Evolutionary conservation across 2,888 invertebrate genomes (phyloP).

Genomic region (Heliconius charithonia): DNA sequence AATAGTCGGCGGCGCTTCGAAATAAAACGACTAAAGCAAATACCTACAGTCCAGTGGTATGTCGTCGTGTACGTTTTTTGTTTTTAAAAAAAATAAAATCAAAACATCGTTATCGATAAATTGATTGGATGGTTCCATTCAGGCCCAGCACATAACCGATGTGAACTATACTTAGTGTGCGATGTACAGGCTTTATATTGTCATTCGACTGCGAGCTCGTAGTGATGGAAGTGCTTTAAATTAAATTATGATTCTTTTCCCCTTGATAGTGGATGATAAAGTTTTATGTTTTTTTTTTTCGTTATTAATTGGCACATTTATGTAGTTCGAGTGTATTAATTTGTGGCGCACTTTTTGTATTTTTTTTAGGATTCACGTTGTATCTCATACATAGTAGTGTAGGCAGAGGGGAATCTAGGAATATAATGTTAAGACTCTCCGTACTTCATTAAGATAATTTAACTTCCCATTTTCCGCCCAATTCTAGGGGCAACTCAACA

Average conservation of each 20-base stretch:
- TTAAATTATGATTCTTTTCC: slow-evolving; percentile 24
- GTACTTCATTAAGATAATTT: no score
- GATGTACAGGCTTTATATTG: slow-evolving; percentile 17
- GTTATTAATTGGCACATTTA: background rate
- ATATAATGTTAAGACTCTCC: no score
- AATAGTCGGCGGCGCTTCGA: slow-evolving; percentile 8
- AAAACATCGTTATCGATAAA: slow-evolving; percentile 30
- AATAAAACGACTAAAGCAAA: slow-evolving; percentile 25
- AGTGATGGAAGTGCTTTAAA: slow-evolving; percentile 27
- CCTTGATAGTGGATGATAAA: slow-evolving; percentile 6
- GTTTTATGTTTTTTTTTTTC: slow-evolving; percentile 12
- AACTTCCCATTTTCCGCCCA: no score
- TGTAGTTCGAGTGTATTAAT: slow-evolving; percentile 4
- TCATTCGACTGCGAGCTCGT: slow-evolving; percentile 1
- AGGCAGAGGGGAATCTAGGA: no score
- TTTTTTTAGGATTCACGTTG: no score
- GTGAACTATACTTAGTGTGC: slow-evolving; percentile 24
- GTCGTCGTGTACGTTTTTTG: slow-evolving; percentile 20
- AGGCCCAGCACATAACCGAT: slow-evolving; percentile 17
- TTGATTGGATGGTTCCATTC: slow-evolving; percentile 24
- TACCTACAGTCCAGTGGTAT: background rate
- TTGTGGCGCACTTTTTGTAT: slow-evolving; percentile 2
- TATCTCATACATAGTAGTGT: no score
- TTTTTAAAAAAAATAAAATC: slow-evolving; percentile 15
- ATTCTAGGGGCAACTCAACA: no score